A percentile compares a stretch with the other conserved stretches of the same genome.
phyloP scores from a whole-genome alignment of 2,797 vertebrate genomes.

The Phoxinus dragarum region DNA sequence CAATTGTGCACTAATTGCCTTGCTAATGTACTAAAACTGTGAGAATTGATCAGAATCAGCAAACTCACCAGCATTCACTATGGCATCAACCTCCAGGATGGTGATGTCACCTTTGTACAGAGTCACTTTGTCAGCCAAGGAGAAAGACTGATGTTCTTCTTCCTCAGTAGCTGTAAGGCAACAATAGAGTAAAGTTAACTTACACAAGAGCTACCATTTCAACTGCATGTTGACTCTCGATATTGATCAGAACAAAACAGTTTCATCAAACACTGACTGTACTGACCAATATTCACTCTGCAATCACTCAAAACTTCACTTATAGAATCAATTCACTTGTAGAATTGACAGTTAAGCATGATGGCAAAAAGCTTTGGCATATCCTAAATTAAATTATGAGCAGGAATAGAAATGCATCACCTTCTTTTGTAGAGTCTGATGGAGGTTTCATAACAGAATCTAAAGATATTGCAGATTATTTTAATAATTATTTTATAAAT shows the following conservation, averaged over 20 bases:
- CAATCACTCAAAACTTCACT: neutral
- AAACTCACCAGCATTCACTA: conserved; percentile 96
- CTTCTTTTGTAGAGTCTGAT: too few species aligned
- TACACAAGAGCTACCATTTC: neutral
- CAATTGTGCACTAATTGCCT: neutral
- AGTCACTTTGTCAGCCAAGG: conserved; percentile 89
- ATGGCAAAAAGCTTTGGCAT: too few species aligned
- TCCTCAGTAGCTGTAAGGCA: conserved; percentile 76
- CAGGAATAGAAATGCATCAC: too few species aligned
- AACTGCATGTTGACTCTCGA: neutral
- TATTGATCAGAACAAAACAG: neutral
- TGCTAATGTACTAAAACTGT: too few species aligned
- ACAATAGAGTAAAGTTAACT: neutral
- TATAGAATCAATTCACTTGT: too few species aligned
- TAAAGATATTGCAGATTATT: too few species aligned
- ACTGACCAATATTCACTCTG: neutral
- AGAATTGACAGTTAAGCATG: too few species aligned
- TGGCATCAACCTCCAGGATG: conserved; percentile 91
- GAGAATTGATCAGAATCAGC: neutral
- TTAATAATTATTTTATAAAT: too few species aligned
- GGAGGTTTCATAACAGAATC: too few species aligned
- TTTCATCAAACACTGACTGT: neutral
- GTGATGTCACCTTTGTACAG: conserved; percentile 98
- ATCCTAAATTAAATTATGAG: too few species aligned
- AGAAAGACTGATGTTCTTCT: conserved; percentile 78